Conservation (phyloP, 92 coral and sea anemone genomes). For the Palythoa grandiflora region DNA sequence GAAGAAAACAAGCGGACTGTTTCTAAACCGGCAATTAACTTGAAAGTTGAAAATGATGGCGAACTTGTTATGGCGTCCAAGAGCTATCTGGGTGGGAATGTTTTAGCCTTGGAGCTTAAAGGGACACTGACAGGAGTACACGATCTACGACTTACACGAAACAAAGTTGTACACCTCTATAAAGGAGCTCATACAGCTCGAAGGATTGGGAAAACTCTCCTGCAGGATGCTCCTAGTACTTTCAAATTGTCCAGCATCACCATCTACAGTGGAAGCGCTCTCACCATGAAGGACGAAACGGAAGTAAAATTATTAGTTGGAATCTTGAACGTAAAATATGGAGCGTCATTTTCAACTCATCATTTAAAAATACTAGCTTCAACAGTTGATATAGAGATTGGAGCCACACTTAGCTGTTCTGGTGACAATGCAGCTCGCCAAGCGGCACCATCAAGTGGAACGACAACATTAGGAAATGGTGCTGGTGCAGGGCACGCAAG, state of each 20-base stretch:
- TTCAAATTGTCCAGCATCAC: conserved; percentile 60
- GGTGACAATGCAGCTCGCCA: conserved; percentile 64
- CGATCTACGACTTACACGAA: conserved; percentile 62
- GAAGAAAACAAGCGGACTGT: conserved; percentile 29
- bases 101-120: conserved; percentile 55
- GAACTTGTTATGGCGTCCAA: conserved; percentile 56
- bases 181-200: conserved; percentile 54
- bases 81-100: conserved; percentile 59
- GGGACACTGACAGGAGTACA: conserved; percentile 73
- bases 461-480: conserved; percentile 46
- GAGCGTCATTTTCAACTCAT: conserved; percentile 62
- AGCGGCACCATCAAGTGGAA: conserved; percentile 32
- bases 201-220: neutral
- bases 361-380: conserved; percentile 66
- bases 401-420: conserved; percentile 67
- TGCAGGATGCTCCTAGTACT: conserved; percentile 35
- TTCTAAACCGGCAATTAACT: conserved; percentile 60
- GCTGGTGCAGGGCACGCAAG: conserved; percentile 78
- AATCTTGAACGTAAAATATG: conserved; percentile 60
- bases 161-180: conserved; percentile 56
- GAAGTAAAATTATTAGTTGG: conserved; percentile 56
- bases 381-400: conserved; percentile 67
- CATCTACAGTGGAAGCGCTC: conserved; percentile 63
- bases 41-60: conserved; percentile 62
- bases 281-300: conserved; percentile 62